A percentile compares a stretch with the other conserved stretches of the same genome.
Conservation (phyloP, 2,888 invertebrate genomes). For the Chromoteleia sp. region DNA sequence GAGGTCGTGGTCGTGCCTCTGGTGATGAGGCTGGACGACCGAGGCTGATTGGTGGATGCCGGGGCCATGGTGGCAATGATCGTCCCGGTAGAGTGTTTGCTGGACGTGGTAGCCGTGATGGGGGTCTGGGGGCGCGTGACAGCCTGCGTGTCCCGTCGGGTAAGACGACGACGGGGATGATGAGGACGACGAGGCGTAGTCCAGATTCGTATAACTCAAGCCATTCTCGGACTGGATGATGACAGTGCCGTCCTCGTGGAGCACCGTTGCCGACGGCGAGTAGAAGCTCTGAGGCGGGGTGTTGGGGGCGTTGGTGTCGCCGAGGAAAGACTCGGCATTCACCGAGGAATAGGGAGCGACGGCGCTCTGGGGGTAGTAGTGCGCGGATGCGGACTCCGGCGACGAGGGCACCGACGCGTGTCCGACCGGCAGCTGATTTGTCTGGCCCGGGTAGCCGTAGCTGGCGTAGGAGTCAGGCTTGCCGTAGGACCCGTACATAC, state of each 20-base stretch:
- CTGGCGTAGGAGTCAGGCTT: slow-evolving; percentile 83
- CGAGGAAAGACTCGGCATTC: slow-evolving; percentile 81
- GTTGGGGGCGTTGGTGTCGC: slow-evolving; percentile 78
- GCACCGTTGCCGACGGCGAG: slow-evolving; percentile 81
- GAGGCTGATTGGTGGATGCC: slow-evolving; percentile 73
- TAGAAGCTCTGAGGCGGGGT: slow-evolving; percentile 81
- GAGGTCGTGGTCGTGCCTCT: slow-evolving; percentile 77
- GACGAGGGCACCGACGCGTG: slow-evolving; percentile 86
- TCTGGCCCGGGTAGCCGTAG: slow-evolving; percentile 78
- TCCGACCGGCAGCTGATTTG: slow-evolving; percentile 81
- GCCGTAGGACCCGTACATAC: slow-evolving; percentile 88
- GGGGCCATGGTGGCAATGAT: slow-evolving; percentile 83
- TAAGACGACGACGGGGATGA: slow-evolving; percentile 77
- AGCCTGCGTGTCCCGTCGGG: slow-evolving; percentile 72
- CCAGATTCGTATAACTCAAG: slow-evolving; percentile 95
- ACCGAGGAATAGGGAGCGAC: slow-evolving; percentile 83
- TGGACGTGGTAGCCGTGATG: slow-evolving; percentile 86
- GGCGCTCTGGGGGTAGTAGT: slow-evolving; percentile 81
- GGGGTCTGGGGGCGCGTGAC: slow-evolving; percentile 75
- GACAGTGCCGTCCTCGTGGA: slow-evolving; percentile 85
- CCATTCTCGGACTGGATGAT: slow-evolving; percentile 95
- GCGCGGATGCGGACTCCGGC: slow-evolving; percentile 80
- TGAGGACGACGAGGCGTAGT: slow-evolving; percentile 87
- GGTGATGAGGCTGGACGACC: slow-evolving; percentile 72
- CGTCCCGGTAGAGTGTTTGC: slow-evolving; percentile 78